These are phyloP conservation scores for Pseudomyrmex concolor DNA, from an alignment of 1,140 invertebrate genomes.

Conservation along the genomic window DNA sequence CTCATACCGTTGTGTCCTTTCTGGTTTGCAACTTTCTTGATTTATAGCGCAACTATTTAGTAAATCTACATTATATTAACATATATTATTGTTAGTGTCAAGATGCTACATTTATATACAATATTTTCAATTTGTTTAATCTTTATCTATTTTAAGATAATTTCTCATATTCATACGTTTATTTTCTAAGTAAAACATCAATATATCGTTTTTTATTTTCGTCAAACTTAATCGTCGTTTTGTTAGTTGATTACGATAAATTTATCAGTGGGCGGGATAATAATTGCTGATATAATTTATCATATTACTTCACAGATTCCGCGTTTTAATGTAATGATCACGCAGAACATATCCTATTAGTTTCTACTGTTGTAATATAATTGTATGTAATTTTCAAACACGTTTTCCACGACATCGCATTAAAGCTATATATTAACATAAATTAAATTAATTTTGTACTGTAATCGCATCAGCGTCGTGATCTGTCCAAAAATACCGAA, in stretches of 20 bases:
- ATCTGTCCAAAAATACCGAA: background rate
- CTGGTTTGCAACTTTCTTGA: too few relatives aligned
- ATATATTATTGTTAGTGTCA: too few relatives aligned
- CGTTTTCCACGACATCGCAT: background rate
- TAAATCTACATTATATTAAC: too few relatives aligned
- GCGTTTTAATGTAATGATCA: conserved; percentile 9
- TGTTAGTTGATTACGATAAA: background rate
- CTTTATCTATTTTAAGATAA: background rate
- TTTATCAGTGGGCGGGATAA: too few relatives aligned
- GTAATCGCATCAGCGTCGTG: background rate
- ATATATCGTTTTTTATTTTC: background rate
- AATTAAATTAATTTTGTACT: conserved; percentile 1
- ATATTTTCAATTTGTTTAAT: background rate
- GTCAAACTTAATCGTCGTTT: background rate
- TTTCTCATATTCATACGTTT: background rate
- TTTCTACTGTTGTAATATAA: conserved; percentile 12
- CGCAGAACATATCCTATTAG: background rate
- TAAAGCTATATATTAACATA: background rate
- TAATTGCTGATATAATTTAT: background rate
- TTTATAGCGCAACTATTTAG: too few relatives aligned
- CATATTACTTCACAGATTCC: conserved; percentile 6
- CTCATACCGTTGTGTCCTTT: too few relatives aligned
- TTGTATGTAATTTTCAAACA: conserved; percentile 6
- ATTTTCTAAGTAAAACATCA: background rate
- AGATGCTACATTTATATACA: too few relatives aligned